Base-by-base conservation (phyloP, 2,113 vertebrate genomes). In the Varanus komodoensis region DNA sequence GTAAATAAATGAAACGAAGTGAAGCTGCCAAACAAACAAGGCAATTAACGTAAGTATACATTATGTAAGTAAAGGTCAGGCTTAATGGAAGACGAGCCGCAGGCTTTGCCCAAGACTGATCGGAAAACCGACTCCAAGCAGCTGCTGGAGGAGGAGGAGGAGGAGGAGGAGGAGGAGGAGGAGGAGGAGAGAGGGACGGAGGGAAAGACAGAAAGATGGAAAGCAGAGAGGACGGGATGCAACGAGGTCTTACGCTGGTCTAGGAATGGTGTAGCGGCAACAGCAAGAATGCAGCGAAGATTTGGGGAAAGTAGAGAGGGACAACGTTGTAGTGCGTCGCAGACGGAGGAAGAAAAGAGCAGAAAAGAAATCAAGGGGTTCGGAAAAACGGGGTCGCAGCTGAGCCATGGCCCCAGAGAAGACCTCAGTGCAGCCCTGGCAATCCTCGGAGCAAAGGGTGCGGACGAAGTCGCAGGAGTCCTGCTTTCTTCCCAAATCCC, bases 1-100 rank as follows among this genome's bases (percentile, higher is more conserved):
- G 84, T 48, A 87, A 87, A 87, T 64, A 78, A 87, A 78, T 67
- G 74, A 87, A 44, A 77, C 34, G 77, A 64, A 67, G 27, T 34
- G 48, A 8, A 78, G 73, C 34, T 78, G 85, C 52, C 85, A 86
- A 78, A 67, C 14, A 8, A 64, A 78, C 19, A 87, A 78, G 86
- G 54, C 38, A 29, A 64, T 77, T 38, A 44, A 38, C n/a, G 67
- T 78, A 78, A 87, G 75, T 87, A 64, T 67, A 25, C 25, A 48
- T 64, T 64, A 67, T 78, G 74, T 48, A 78, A 87, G 73, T 19
- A 87, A 75, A 75, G n/a, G 50, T 61, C 84, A 73, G n/a, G 9
- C 17, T 52, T 71, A n/a, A 86, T 57, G 32, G 84, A 74, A 86
- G 50, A n/a, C 54, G 9, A 48, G 12, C 17, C 11, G 32, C 23